Evolutionary conservation across 37 sponge, comb jelly and placozoan genomes (phyloP), one percentile per base, ranked within the genome.

Genomic region (Halisarca cf. caerulea): DNA sequence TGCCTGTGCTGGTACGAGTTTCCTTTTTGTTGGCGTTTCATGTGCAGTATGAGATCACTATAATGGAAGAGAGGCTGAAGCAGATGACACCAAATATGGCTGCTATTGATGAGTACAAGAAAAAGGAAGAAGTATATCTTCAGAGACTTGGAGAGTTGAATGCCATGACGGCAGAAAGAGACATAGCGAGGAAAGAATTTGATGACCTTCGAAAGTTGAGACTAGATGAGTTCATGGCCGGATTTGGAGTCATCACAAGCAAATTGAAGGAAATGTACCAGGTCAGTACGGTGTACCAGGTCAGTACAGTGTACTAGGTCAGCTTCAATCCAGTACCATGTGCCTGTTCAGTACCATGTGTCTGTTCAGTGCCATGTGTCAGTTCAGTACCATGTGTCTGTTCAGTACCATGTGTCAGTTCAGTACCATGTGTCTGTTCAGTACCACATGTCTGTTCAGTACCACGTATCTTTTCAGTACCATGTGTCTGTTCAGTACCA

Each of bases 231-330:
- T 99, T 99, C 89, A 96, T 99, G 99, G 88, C 90, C 39, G 99
- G 99, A 5, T 99, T 99, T 80, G 79, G 82, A 23, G 82, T 85
- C 66, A 99, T 99, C 71, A 96, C 97, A 3, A 94, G 82, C 82
- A 99, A 96, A 78, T 92, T 99, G 30, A 99, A 99, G 89, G 97
- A 99, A 58, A 99, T 99, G 99, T 99, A 99, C 82, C 99, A 99
- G 97, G 97, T 97, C 17, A 55, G 57, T 20, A 55, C n/a, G n/a
- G n/a, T 99, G 99, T 99, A 99, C 82, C 99, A 99, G 97, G 97
- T 97, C 17, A 55, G 57, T 20, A 55, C n/a, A n/a, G n/a, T 99
- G 99, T 99, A 99, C 82, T 97, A 99, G 97, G 97, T 97, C 17
- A 55, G 57, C n/a, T n/a, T n/a, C n/a, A n/a, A n/a, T n/a, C n/a